Conservation (phyloP, 2,797 vertebrate species). For the Clarias laeviceps region DNA sequence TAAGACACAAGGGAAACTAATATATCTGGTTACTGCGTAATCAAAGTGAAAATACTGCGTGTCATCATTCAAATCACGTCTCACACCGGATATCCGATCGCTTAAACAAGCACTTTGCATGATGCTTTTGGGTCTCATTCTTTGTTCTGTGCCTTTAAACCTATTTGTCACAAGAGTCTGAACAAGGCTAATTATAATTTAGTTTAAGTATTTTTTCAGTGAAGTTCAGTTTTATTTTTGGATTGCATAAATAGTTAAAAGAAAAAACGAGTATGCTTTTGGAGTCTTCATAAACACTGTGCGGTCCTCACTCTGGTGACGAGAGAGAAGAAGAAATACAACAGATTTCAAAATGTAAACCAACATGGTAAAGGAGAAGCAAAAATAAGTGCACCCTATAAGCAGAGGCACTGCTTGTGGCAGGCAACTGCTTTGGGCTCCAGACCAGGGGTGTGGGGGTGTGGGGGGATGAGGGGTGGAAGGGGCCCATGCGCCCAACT, state of each 20-base stretch:
- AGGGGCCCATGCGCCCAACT: too few relatives aligned
- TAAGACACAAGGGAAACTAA: not conserved
- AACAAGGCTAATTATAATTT: not conserved
- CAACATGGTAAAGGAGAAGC: not conserved
- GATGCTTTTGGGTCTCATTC: not conserved
- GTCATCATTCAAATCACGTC: not conserved
- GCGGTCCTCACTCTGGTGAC: not conserved
- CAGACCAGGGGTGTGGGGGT: too few relatives aligned
- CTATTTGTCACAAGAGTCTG: not conserved
- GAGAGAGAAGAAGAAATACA: not conserved
- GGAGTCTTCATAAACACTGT: not conserved
- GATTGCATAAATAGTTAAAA: not conserved
- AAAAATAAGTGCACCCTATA: not conserved
- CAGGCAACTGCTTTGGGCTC: too few relatives aligned
- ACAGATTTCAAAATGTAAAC: not conserved
- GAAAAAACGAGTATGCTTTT: not conserved
- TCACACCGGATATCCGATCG: not conserved
- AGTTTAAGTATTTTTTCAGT: not conserved
- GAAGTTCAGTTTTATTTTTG: not conserved
- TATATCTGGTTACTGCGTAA: not conserved
- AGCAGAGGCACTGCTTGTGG: too few relatives aligned
- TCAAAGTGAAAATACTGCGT: not conserved
- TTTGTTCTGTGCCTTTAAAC: not conserved
- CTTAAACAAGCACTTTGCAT: not conserved
- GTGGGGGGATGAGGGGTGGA: too few relatives aligned